Conservation (phyloP, 2,888 invertebrate genomes). For the Hydroisotoma schaefferi region DNA sequence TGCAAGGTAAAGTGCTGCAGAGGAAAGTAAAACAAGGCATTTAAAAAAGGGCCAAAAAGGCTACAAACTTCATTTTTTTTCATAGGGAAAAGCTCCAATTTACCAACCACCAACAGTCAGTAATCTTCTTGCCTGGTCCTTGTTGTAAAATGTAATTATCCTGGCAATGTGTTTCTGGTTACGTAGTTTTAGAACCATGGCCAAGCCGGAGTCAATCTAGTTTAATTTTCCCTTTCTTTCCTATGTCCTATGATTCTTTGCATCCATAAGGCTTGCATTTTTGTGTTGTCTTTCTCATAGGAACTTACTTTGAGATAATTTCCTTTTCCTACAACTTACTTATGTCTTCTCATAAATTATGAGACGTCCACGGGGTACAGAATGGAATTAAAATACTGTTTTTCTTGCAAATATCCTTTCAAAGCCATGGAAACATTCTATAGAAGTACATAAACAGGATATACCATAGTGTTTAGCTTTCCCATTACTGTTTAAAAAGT, state of each 20-base stretch:
- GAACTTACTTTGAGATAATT: not conserved
- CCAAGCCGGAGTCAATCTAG: too few relatives aligned
- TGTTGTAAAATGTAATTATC: not conserved
- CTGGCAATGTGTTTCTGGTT: constrained; percentile 7
- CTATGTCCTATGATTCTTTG: not conserved
- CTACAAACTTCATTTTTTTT: too few relatives aligned
- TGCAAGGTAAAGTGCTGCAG: too few relatives aligned
- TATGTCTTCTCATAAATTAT: constrained; percentile 6
- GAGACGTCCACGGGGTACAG: not conserved
- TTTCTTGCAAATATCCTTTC: not conserved
- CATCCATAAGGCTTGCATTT: not conserved
- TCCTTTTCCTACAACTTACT: not conserved
- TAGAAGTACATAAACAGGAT: too few relatives aligned
- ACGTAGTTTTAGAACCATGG: not conserved
- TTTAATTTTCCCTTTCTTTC: not conserved
- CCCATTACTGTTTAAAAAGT: too few relatives aligned
- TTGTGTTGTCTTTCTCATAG: not conserved
- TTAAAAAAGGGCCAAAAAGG: too few relatives aligned
- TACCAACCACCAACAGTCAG: not conserved
- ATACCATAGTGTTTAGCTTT: too few relatives aligned
- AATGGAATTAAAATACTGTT: constrained; percentile 1
- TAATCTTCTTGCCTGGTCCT: not conserved
- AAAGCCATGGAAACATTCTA: too few relatives aligned
- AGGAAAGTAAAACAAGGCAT: too few relatives aligned
- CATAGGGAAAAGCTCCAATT: too few relatives aligned